Evolutionary conservation across 2,888 invertebrate species (phyloP), one percentile per base, ranked within the genome.

Genomic region (Epirrhoe alternata): DNA sequence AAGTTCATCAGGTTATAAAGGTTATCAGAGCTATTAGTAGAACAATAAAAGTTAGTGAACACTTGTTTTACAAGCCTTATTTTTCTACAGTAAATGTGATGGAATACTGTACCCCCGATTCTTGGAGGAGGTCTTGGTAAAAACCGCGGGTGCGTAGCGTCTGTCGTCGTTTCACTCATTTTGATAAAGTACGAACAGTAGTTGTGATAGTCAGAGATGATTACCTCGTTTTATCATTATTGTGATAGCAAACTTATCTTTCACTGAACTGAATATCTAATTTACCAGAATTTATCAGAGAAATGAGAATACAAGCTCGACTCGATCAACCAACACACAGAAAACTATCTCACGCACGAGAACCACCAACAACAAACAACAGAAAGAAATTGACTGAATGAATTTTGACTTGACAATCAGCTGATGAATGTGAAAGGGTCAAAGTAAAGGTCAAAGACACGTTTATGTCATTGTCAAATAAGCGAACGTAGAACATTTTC

Each of bases 91-190:
- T 31, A 50, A 51, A 42, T 55, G 47, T 52, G 14, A 62, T 49
- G 58, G 53, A 74, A 84, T 89, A 90, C 88, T 82, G 77, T 89
- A 91, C 90, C 90, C 73, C 82, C 77, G 71, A 71, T 66, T 70
- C 77, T 76, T 72, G 72, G 47, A 54, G 76, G 69, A 8, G 84
- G 81, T 79, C 84, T 87, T 71, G 75, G 72, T 78, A 73, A 71
- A 80, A 90, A 91, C 66, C 92, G 85, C 45, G 89, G 88, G 74
- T 92, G 90, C 5, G 83, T 87, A 50, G 89, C 88, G 70, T 92
- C 92, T 42, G 78, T 78, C 47, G 57, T 64, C 33, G 65, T 70
- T 62, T 69, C 71, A 56, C 72, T 76, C 86, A 87, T 88, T 65
- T 69, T 72, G 68, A 59, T 66, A 57, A 58, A 54, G 63, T 64